These are phyloP conservation scores for Sorex maritimensis DNA, from an alignment of 2,797 vertebrate species.

Conservation along the genomic window DNA sequence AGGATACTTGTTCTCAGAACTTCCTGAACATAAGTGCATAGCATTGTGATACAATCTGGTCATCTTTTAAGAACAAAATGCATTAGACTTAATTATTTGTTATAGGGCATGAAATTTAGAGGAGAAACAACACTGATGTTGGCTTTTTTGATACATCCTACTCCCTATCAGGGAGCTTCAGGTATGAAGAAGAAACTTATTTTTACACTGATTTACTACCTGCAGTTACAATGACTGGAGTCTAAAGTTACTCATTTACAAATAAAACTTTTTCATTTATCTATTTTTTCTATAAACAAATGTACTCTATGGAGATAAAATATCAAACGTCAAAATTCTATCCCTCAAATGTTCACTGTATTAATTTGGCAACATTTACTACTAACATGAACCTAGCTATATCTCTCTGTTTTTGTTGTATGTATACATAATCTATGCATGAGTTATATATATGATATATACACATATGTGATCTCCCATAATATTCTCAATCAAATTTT, in stretches of 20 bases:
- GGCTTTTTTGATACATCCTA: background rate
- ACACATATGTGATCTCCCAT: background rate
- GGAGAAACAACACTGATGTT: background rate
- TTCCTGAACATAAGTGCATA: background rate
- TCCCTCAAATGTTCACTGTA: background rate
- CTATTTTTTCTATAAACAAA: background rate
- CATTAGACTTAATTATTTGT: background rate
- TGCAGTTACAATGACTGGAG: background rate
- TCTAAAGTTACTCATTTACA: constrained; percentile 7
- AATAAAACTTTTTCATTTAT: constrained; percentile 23
- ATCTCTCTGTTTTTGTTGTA: background rate
- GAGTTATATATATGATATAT: background rate
- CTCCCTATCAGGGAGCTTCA: background rate
- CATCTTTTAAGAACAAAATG: background rate
- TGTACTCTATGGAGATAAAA: background rate
- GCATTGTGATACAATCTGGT: background rate
- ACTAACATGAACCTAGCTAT: background rate
- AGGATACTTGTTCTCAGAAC: background rate
- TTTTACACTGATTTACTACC: background rate
- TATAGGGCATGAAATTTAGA: too few species aligned
- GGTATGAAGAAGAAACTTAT: background rate
- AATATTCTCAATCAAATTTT: background rate
- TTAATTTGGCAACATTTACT: background rate
- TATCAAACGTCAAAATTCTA: background rate
- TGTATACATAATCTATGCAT: background rate